Base-by-base conservation (phyloP, 2,888 invertebrate species). In the Harmothoe impar region DNA sequence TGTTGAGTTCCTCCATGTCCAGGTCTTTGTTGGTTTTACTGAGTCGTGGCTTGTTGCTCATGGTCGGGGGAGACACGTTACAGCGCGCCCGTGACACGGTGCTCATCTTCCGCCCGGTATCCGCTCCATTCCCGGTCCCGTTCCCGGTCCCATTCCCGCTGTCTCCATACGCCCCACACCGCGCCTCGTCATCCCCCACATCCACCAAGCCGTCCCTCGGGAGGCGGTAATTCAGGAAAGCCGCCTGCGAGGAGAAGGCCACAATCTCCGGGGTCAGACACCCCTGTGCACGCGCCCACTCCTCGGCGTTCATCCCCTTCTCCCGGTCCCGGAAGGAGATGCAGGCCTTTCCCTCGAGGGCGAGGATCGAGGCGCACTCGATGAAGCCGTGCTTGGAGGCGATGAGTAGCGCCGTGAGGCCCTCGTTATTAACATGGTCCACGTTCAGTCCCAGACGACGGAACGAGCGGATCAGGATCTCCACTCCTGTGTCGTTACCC, bases 401-500 rank as follows among this genome's bases (percentile, higher is more conserved):
- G 62, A 94, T 93, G 12, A 94, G 93, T 0, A 95, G 92, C 20
- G 95, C 95, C 0, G 95, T 95, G 92, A 94, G 93, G 3, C 95
- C 95, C 0, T 94, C 94, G 72, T 94, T 93, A 93, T 95, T 95
- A 17, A 91, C 92, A 72, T 94, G 94, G 91, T 95, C 95, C 10
- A 95, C 94, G 81, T 94, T 93, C 33, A 95, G 92, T 0, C 95
- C 95, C 0, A 95, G 93, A 15, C 95, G 93, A 15, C 95, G 93
- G 93, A 95, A 95, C 86, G 94, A 94, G 43, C 94, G 93, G 25
- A 94, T 93, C 23, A 95, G 92, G n/a, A 95, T 94, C 90, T 95
- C 94, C 17, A 94, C 93, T 7, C 94, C 95, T 3, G 94, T 93
- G 91, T 95, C 95, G 90, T 95, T 95, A 15, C 95, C 95, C 31